Evolutionary conservation across 2,113 vertebrate species (phyloP), one percentile per base, ranked within the genome.

Genomic region (Muntiacus muntjak): DNA sequence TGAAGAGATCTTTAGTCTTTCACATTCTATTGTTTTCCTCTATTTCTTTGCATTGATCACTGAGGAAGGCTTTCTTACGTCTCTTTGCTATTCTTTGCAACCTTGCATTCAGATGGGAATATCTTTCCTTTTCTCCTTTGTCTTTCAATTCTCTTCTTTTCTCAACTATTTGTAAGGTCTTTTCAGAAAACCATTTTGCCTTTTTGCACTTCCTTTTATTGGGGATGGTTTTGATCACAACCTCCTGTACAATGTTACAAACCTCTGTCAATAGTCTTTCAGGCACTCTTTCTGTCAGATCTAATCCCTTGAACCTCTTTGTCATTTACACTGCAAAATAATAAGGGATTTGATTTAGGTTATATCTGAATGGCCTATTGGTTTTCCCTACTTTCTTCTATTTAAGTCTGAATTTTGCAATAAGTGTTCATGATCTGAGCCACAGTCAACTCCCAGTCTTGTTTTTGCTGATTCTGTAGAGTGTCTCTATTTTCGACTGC

Each of bases 401-500:
- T 67, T 67, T 71, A 71, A 71, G 67, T 36, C 67, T 36, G n/a
- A 71, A 71, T 21, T 71, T 71, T 71, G 2, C 67, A 71, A 23
- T 36, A 71, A 71, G 67, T 4, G 19, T 36, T 36, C 19, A 71
- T 71, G n/a, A 71, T 71, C 67, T 71, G 19, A 71, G 19, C n/a
- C 67, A 23, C 17, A 36, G 10, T 36, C n/a, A 36, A 71, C 17
- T 11, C 9, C 4, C 19, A n/a, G n/a, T 23, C 9, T 12, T 36
- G n/a, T 36, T 36, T 71, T 71, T 71, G n/a, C n/a, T 36, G 1
- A 36, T 19, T 23, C 67, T 71, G 19, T 71, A 36, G 64, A 21
- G 9, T n/a, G 7, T 71, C 33, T 67, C n/a, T 23, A 11, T 71
- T 36, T 36, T 23, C 0, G 0, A 19, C 5, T 36, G n/a, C 64